Evolutionary conservation across 2,888 invertebrate species (phyloP).

Genomic region (Temnothorax rugatulus): DNA sequence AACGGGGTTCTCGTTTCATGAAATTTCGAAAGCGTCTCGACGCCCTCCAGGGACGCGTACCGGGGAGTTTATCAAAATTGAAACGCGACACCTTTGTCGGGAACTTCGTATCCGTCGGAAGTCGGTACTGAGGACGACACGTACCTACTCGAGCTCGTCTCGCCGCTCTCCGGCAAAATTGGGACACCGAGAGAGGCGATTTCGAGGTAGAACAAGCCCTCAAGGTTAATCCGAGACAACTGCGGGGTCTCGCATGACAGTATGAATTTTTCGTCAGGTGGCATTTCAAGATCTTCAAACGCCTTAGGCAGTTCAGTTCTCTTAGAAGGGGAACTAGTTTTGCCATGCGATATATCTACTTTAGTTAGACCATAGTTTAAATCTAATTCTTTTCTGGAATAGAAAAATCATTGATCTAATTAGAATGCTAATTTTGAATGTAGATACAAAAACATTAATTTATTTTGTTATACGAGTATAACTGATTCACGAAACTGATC

Average conservation of each 20-base stretch:
- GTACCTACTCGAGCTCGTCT: conserved; percentile 26
- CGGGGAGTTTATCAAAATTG: conserved; percentile 80
- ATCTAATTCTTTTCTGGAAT: background rate
- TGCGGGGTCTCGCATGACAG: background rate
- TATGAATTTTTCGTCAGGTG: conserved; percentile 33
- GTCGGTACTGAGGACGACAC: conserved; percentile 49
- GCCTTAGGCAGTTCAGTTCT: conserved; percentile 15
- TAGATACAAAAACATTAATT: background rate
- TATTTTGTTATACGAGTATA: background rate
- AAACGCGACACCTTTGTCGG: conserved; percentile 79
- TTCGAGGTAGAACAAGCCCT: conserved; percentile 30
- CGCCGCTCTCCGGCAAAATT: conserved; percentile 40
- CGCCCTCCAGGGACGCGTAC: conserved; percentile 66
- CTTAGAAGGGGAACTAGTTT: background rate
- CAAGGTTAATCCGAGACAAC: conserved; percentile 55
- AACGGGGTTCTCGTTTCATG: conserved; percentile 59
- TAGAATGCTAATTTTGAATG: background rate
- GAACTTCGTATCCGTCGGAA: conserved; percentile 69
- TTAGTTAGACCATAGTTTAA: background rate
- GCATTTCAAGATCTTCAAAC: conserved; percentile 13
- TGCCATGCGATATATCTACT: background rate
- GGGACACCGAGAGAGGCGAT: conserved; percentile 27
- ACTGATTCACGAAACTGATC: background rate
- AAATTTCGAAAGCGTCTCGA: conserved; percentile 71
- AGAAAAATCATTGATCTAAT: background rate